Evolutionary conservation across 2,888 invertebrate species (phyloP), one percentile per base, ranked within the genome.

Genomic region (Drosophila algonquin): DNA sequence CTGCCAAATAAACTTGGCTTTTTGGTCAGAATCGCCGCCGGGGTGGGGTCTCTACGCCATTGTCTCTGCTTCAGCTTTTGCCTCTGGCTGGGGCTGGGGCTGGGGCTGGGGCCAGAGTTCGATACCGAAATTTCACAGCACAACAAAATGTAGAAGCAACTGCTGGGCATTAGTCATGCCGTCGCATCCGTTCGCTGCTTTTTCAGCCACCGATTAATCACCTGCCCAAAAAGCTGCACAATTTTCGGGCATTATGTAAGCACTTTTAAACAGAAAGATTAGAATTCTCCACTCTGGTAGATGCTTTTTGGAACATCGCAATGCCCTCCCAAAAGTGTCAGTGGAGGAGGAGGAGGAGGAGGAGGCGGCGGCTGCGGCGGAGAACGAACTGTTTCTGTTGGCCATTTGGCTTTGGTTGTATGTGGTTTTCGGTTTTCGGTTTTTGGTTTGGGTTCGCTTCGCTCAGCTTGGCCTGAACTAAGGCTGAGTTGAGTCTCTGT

Each of bases 101-200:
- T n/a, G n/a, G n/a, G 30, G 16, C 65, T 65, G 76, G 82, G 85
- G 88, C 85, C 85, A 85, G 76, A 87, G 87, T 89, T 89, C 86
- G 79, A 80, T 77, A 77, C 73, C 53, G 76, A 67, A 67, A 51
- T 50, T 61, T 70, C 59, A 56, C 57, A 71, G 35, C 5, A 32
- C 46, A 52, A 21, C 18, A 60, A 76, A 62, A 67, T 56, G 63
- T 71, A 72, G 76, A 62, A 55, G 62, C 69, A 81, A 89, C 89
- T 87, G 78, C 84, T 89, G 76, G 14, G 68, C 89, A 85, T 87
- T 89, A 83, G 89, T 83, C 89, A 89, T 79, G 81, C 59, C 60
- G 64, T 47, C 53, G 76, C 72, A 68, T 63, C 58, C 67, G 70
- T 58, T 60, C 68, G 69, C 53, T 56, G 40, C 70, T 73, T 55